Evolutionary conservation across 2,888 invertebrate genomes (phyloP), one percentile per base, ranked within the genome.

Genomic region (Thecophora atra): DNA sequence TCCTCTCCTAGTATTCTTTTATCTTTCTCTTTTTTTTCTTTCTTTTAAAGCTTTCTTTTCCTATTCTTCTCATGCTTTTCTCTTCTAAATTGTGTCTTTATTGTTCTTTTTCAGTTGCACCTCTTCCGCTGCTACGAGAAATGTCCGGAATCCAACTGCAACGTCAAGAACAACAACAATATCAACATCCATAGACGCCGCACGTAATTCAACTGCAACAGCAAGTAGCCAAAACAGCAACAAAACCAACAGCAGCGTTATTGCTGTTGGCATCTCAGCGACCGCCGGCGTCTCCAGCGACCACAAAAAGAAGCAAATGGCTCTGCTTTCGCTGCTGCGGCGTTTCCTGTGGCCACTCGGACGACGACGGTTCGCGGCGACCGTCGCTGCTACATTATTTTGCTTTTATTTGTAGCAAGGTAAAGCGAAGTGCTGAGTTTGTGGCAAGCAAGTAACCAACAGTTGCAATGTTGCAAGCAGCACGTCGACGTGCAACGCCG

Each of bases 401-500:
- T 42, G 87, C 87, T 28, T 85, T 88, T 8, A 82, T 88, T 73
- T 87, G 87, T 72, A 88, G 74, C 88, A 88, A 84, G 88, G 88
- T 81, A 76, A n/a, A 73, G 66, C 21, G 44, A 68, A 21, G 54
- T 54, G 21, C 6, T 6, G 6, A n/a, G 7, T 6, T 44, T 44
- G 44, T 44, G 44, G 7, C 8, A 7, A 13, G 44, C 44, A 13
- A 44, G 26, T 24, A 56, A 11, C 11, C 1, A 11, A 24, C 19
- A n/a, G n/a, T n/a, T n/a, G n/a, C n/a, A n/a, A n/a, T n/a, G n/a
- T n/a, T n/a, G n/a, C n/a, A n/a, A n/a, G n/a, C n/a, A n/a, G n/a
- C n/a, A n/a, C n/a, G n/a, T n/a, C n/a, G n/a, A n/a, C n/a, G n/a
- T n/a, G n/a, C n/a, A n/a, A 47, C 52, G 28, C 21, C 30, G 3